Conservation (phyloP, 2,888 invertebrate genomes). For the Nomada fucata region DNA sequence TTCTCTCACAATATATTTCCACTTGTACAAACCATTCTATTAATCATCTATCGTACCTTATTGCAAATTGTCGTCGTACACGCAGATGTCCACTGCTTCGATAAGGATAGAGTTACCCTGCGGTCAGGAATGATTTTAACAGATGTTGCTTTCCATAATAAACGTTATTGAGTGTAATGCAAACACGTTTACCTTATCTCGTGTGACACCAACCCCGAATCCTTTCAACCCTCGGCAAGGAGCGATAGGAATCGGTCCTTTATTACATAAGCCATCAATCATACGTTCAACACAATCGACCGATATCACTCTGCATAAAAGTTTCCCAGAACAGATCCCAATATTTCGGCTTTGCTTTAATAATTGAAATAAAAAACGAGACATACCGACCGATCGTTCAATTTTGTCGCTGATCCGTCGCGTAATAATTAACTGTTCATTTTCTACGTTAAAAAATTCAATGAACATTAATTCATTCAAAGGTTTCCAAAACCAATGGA, state of each 20-base stretch:
- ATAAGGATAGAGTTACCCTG: constrained; percentile 70
- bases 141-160: constrained; percentile 82
- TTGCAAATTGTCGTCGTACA: constrained; percentile 47
- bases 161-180: constrained; percentile 79
- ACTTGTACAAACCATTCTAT: not conserved
- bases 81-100: constrained; percentile 65
- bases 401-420: not conserved
- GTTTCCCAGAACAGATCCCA: no score
- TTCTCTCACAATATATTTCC: not conserved
- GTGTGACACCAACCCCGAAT: constrained; percentile 52
- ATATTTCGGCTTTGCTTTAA: no score
- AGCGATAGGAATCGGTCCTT: constrained; percentile 37
- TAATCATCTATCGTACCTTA: constrained; percentile 15
- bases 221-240: constrained; percentile 46
- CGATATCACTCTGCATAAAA: not conserved
- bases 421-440: not conserved
- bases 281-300: not conserved
- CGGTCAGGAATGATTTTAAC: constrained; percentile 79
- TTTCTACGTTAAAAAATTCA: not conserved
- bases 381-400: not conserved
- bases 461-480: no score
- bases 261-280: constrained; percentile 18
- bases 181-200: constrained; percentile 79
- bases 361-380: no score
- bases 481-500: not conserved